These are phyloP conservation scores for Amaurobius ferox DNA, from an alignment of 2,888 invertebrate genomes.

Conservation along the genomic window DNA sequence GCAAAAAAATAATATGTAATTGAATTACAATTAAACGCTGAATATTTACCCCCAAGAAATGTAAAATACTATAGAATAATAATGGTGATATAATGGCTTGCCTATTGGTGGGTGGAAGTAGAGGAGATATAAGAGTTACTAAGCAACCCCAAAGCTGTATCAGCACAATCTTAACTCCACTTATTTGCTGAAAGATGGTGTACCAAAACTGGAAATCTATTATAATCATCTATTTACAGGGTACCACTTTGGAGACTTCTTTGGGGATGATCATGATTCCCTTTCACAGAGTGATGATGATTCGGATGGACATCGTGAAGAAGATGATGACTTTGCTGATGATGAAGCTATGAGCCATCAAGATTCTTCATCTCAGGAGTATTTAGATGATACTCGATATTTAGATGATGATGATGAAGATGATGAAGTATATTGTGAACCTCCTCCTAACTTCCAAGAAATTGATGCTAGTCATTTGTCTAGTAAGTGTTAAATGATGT, in stretches of 20 bases:
- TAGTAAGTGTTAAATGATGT: constrained; percentile 22
- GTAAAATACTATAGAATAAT: too few species aligned
- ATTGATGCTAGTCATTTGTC: constrained; percentile 68
- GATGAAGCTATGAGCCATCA: constrained; percentile 79
- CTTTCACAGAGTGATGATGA: constrained; percentile 73
- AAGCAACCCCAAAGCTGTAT: too few species aligned
- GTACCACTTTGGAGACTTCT: constrained; percentile 71
- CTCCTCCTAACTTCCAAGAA: constrained; percentile 67
- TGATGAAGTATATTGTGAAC: constrained; percentile 70
- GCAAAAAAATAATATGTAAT: too few species aligned
- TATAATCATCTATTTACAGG: constrained; percentile 53
- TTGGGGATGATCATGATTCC: constrained; percentile 72
- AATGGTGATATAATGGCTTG: too few species aligned
- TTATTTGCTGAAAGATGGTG: too few species aligned
- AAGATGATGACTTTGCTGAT: constrained; percentile 81
- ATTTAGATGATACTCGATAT: constrained; percentile 72
- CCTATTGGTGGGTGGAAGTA: too few species aligned
- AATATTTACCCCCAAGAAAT: too few species aligned
- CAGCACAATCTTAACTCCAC: too few species aligned
- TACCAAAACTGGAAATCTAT: too few species aligned
- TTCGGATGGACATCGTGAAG: constrained; percentile 68
- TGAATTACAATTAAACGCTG: too few species aligned
- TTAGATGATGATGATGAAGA: constrained; percentile 71
- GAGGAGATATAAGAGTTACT: too few species aligned
- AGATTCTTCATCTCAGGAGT: constrained; percentile 72